Conservation (phyloP, 2,888 invertebrate species). For the Spisula solida region DNA sequence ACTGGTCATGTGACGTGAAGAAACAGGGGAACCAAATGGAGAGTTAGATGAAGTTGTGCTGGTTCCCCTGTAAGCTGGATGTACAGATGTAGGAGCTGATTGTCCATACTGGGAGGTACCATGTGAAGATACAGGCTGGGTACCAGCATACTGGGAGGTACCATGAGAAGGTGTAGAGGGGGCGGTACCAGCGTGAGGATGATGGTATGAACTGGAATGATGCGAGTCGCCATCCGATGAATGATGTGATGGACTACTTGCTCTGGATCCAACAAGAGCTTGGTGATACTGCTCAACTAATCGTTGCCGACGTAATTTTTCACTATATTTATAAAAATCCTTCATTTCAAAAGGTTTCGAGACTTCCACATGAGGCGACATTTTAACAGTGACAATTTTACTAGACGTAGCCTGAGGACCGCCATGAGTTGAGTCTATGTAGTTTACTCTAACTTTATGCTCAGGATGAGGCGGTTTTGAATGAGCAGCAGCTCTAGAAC, state of each 20-base stretch:
- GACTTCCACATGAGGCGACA: constrained; percentile 90
- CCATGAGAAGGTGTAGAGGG: constrained; percentile 32
- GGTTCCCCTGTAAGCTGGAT: constrained; percentile 48
- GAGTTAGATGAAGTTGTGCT: constrained; percentile 50
- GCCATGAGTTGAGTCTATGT: constrained; percentile 70
- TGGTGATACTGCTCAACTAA: constrained; percentile 83
- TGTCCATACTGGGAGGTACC: constrained; percentile 43
- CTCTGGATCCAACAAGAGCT: constrained; percentile 79
- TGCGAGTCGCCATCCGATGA: constrained; percentile 81
- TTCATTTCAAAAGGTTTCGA: constrained; percentile 99
- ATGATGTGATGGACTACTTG: constrained; percentile 80
- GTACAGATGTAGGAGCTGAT: constrained; percentile 32
- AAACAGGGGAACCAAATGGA: constrained; percentile 65
- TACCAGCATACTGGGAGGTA: constrained; percentile 34
- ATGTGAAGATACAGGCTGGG: constrained; percentile 26
- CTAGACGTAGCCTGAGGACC: constrained; percentile 72
- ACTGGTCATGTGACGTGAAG: constrained; percentile 68
- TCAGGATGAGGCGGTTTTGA: constrained; percentile 57
- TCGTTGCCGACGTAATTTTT: constrained; percentile 93
- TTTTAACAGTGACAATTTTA: constrained; percentile 82
- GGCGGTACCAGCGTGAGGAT: constrained; percentile 24
- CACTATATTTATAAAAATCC: constrained; percentile 99
- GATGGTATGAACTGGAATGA: constrained; percentile 73
- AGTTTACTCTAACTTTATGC: constrained; percentile 66
- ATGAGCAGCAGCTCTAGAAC: constrained; percentile 49